Conservation (phyloP, 2,888 invertebrate species). For the Lapara coniferarum region DNA sequence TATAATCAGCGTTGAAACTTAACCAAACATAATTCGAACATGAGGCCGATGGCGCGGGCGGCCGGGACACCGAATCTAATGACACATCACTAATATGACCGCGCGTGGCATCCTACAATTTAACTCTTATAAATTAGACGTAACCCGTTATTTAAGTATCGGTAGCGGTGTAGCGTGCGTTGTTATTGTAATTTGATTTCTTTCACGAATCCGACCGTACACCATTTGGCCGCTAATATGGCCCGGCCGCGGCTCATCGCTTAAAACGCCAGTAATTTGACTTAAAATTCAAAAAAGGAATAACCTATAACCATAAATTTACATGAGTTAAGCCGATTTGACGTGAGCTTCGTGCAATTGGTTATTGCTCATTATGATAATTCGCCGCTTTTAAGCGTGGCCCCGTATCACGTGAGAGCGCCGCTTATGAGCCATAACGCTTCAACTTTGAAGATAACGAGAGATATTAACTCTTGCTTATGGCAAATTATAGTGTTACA, state of each 20-base stretch:
- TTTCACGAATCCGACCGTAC: conserved; percentile 65
- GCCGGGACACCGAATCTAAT: conserved; percentile 50
- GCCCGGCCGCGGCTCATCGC: conserved; percentile 61
- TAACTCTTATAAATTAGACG: conserved; percentile 77
- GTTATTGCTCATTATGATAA: conserved; percentile 78
- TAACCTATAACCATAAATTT: conserved; percentile 60
- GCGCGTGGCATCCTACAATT: conserved; percentile 75
- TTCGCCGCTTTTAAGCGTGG: conserved; percentile 59
- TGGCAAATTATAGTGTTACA: conserved; percentile 55
- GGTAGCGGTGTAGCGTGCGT: conserved; percentile 75
- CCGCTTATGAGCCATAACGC: conserved; percentile 44
- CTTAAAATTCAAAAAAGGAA: conserved; percentile 60
- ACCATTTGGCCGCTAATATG: conserved; percentile 77
- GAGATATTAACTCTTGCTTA: conserved; percentile 55
- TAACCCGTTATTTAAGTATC: conserved; percentile 79
- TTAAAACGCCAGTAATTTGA: conserved; percentile 66
- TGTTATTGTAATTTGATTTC: conserved; percentile 80
- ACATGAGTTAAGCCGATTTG: conserved; percentile 68
- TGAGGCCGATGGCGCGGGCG: conserved; percentile 5
- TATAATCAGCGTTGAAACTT: conserved; percentile 71
- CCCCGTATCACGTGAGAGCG: conserved; percentile 56
- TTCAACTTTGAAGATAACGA: conserved; percentile 57
- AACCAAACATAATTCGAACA: conserved; percentile 67
- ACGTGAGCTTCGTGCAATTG: conserved; percentile 78
- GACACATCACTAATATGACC: conserved; percentile 62